Evolutionary conservation across 1,140 invertebrate species (phyloP).

Genomic region (Zophobas atratus): DNA sequence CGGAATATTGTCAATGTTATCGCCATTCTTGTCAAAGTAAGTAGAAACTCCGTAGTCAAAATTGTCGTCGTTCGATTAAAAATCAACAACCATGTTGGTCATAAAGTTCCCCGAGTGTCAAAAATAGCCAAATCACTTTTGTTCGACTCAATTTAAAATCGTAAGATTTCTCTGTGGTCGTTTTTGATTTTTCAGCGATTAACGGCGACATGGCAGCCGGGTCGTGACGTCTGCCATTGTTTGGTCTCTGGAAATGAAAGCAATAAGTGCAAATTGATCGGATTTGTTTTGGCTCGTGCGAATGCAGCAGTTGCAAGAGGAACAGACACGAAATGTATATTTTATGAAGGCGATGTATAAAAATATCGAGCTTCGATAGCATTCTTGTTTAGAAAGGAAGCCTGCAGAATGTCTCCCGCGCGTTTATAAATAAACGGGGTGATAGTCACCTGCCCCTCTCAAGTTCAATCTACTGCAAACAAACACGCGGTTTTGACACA

Average conservation of each 20-base stretch:
- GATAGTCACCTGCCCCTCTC: conserved; percentile 63
- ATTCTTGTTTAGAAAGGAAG: conserved; percentile 63
- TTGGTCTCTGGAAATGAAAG: neutral
- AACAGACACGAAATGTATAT: conserved; percentile 55
- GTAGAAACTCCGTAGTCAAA: no score
- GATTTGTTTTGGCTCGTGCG: conserved; percentile 43
- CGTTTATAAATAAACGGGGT: conserved; percentile 65
- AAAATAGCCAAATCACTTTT: no score
- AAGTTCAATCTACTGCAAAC: conserved; percentile 61
- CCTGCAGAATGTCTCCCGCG: conserved; percentile 64
- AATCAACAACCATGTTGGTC: no score
- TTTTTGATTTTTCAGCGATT: no score
- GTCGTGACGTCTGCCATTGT: no score
- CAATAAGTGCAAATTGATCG: conserved; percentile 21
- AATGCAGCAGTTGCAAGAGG: conserved; percentile 32
- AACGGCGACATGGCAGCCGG: neutral
- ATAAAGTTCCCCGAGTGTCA: no score
- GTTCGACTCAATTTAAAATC: no score
- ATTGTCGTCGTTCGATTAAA: no score
- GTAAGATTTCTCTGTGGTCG: no score
- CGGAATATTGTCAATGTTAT: no score
- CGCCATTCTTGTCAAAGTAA: no score
- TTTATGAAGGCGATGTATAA: conserved; percentile 61
- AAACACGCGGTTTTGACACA: conserved; percentile 59
- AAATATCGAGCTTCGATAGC: conserved; percentile 62